Conservation (phyloP, 2,797 vertebrate species). For the Moxostoma hubbsi region DNA sequence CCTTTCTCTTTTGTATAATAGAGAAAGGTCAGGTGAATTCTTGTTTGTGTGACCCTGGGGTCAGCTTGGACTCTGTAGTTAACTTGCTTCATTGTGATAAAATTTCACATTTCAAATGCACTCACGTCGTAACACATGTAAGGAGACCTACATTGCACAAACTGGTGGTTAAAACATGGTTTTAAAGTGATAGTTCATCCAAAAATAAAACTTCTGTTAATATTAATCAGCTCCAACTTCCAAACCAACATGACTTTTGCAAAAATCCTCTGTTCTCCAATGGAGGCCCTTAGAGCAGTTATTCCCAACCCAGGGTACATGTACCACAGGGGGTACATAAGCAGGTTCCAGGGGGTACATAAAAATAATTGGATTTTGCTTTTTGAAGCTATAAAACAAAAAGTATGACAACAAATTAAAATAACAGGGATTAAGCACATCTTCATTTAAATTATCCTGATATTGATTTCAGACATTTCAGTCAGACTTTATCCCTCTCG, state of each 20-base stretch:
- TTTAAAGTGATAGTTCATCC: background rate
- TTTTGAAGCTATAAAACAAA: too few relatives aligned
- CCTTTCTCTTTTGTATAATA: background rate
- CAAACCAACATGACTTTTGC: background rate
- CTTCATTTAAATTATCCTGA: too few relatives aligned
- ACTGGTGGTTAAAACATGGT: background rate
- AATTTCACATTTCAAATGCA: background rate
- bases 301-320: too few relatives aligned
- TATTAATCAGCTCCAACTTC: background rate
- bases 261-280: too few relatives aligned
- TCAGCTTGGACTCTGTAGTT: background rate
- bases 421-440: too few relatives aligned
- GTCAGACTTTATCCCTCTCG: too few relatives aligned
- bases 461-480: too few relatives aligned
- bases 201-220: background rate
- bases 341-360: too few relatives aligned
- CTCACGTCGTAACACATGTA: background rate
- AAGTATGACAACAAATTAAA: too few relatives aligned
- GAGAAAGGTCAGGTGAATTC: background rate
- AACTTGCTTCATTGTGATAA: background rate
- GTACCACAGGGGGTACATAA: too few relatives aligned
- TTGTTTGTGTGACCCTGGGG: slow-evolving; percentile 22
- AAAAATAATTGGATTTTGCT: too few relatives aligned
- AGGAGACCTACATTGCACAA: background rate
- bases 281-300: too few relatives aligned